A percentile compares a stretch with the other conserved stretches of the same genome.
Evolutionary conservation across 1,140 invertebrate genomes (phyloP).

Genomic region (Ceratoteleas bidentatus): DNA sequence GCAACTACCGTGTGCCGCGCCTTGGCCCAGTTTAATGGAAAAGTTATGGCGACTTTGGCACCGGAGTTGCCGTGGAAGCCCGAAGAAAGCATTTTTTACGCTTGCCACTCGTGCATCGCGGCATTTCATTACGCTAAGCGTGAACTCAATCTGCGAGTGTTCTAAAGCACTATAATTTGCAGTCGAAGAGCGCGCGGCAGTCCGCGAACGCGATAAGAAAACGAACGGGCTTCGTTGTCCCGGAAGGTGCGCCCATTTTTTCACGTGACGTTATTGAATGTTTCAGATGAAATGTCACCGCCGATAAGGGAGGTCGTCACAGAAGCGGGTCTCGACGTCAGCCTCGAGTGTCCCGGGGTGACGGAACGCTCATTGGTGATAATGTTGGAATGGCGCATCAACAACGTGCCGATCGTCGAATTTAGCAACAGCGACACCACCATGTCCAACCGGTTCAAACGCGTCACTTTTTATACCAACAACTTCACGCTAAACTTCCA

Average conservation of each 20-base stretch:
- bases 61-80: too few relatives aligned
- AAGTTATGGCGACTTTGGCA: too few relatives aligned
- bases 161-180: background rate
- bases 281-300: conserved; percentile 82
- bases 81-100: background rate
- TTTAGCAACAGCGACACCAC: conserved; percentile 82
- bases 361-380: conserved; percentile 84
- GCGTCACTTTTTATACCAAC: conserved; percentile 83
- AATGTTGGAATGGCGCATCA: conserved; percentile 84
- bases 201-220: conserved; percentile 6
- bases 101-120: too few relatives aligned
- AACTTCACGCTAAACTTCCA: conserved; percentile 85
- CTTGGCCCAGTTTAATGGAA: too few relatives aligned
- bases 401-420: conserved; percentile 78
- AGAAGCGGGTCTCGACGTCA: conserved; percentile 85
- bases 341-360: conserved; percentile 85
- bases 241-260: conserved; percentile 6
- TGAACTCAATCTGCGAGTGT: too few relatives aligned
- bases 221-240: background rate
- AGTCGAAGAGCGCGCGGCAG: background rate
- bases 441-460: conserved; percentile 81
- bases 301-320: conserved; percentile 82
- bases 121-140: too few relatives aligned
- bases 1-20: too few relatives aligned
- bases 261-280: conserved; percentile 24